phyloP scores from a whole-genome alignment of 2,888 invertebrate species.

The Pasiphila rectangulata region DNA sequence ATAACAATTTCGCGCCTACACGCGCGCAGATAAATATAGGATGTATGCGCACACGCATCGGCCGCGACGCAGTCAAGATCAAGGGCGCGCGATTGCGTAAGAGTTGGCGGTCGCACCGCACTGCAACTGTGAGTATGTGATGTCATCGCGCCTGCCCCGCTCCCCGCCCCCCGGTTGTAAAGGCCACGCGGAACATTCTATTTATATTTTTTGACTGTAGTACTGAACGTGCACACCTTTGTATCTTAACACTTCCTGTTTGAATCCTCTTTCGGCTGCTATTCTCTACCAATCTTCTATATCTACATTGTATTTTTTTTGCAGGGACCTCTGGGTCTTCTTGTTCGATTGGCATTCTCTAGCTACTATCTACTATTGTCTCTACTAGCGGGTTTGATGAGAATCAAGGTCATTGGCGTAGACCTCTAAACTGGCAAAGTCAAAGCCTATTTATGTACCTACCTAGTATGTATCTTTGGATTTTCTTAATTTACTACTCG shows the following conservation, averaged over 20 bases:
- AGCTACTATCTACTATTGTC: too few species aligned
- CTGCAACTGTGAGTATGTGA: constrained; percentile 78
- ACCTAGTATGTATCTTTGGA: too few species aligned
- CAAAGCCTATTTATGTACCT: too few species aligned
- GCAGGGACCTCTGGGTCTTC: too few species aligned
- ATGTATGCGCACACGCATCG: constrained; percentile 69
- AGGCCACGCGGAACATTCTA: constrained; percentile 71
- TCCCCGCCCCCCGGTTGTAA: constrained; percentile 49
- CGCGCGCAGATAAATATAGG: constrained; percentile 74
- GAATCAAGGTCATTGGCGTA: not conserved
- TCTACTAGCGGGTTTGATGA: not conserved
- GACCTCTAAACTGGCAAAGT: constrained; percentile 1
- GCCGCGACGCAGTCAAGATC: constrained; percentile 81
- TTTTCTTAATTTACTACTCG: too few species aligned
- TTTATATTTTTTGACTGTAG: constrained; percentile 52
- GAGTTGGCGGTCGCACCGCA: constrained; percentile 75
- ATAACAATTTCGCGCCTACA: constrained; percentile 68
- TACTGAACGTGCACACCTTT: too few species aligned
- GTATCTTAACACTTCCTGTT: constrained; percentile 31
- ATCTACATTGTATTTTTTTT: too few species aligned
- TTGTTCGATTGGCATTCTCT: too few species aligned
- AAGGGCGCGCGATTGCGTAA: constrained; percentile 80
- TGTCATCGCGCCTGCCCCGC: constrained; percentile 71
- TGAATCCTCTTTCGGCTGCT: too few species aligned
- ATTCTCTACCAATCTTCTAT: too few species aligned